A percentile compares a stretch with the other conserved stretches of the same genome.
These are phyloP conservation scores for Neopelma chrysocephalum DNA, from an alignment of 2,797 vertebrate genomes.

Conservation along the genomic window DNA sequence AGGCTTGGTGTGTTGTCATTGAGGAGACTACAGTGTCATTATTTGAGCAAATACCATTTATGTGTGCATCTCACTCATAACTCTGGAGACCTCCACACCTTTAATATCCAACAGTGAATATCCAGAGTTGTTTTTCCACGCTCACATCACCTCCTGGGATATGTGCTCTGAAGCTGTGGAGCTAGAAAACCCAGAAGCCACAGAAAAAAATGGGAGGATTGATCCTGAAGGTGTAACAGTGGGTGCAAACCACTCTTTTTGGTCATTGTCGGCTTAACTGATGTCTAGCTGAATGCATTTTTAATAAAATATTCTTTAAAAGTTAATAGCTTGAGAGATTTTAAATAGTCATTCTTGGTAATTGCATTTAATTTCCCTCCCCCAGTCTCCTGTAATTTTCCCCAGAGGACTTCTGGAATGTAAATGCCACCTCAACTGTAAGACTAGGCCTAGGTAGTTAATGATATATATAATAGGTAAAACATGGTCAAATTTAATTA, in stretches of 20 bases:
- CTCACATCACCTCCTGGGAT: neutral
- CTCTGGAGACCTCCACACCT: neutral
- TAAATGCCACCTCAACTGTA: neutral
- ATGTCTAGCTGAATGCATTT: neutral
- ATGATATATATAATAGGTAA: neutral
- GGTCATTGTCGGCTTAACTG: neutral
- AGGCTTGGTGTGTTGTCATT: neutral
- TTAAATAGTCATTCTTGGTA: neutral
- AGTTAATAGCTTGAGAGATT: neutral
- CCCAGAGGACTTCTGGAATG: neutral
- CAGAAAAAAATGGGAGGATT: neutral
- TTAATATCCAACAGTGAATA: neutral
- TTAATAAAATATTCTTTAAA: neutral
- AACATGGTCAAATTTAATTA: neutral
- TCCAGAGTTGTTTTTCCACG: neutral
- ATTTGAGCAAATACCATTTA: neutral
- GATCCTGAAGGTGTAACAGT: neutral
- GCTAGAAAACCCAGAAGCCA: neutral
- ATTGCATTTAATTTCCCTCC: neutral
- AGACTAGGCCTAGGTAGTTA: neutral
- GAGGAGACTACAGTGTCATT: neutral
- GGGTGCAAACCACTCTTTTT: neutral
- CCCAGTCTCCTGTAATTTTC: neutral
- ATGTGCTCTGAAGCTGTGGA: neutral
- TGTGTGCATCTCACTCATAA: neutral